Evolutionary conservation across 2,888 invertebrate species (phyloP), one percentile per base, ranked within the genome.

Genomic region (Mesorhabditis belari): DNA sequence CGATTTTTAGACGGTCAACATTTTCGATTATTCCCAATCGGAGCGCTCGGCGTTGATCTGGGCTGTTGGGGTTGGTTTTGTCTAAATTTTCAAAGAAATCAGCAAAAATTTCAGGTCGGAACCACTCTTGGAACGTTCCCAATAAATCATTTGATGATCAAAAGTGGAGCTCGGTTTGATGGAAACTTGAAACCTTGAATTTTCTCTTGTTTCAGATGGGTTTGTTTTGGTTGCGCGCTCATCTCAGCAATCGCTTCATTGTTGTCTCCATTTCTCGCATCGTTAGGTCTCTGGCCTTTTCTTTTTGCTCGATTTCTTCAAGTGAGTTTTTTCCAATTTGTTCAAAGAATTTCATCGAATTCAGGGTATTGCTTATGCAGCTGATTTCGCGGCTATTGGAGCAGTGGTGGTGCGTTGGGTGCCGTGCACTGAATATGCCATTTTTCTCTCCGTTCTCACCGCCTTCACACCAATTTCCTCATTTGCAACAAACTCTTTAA

Each of bases 351-450:
- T 17, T 35, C n/a, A 35, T 35, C n/a, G 9, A 27, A 2, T 60
- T 2, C 55, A 61, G 61, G 61, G 61, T 3, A 24, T 61, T 35
- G 61, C 61, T 3, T 61, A 61, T 52, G 61, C 61, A 3, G 61
- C 61, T n/a, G 61, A 61, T 19, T 61, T 61, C 57, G 61, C 61
- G 2, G 61, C 61, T 21, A 61, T 61, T n/a, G 61, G 61, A 23
- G 55, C 55, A 6, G 50, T 61, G 24, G 50, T 55, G 19, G 61
- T 61, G 49, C 28, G 61, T 44, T 61, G 3, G 27, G 51, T 21
- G 24, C 50, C 17, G 21, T 12, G 23, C 55, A 19, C 55, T n/a
- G 19, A 21, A 17, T 19, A 19, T 55, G 25, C 23, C 17, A 23
- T 24, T 26, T 26, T 55, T n/a, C 19, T 23, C 1, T 27, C n/a